phyloP scores from a whole-genome alignment of 2,888 invertebrate genomes.

The Tuberolachnus salignus region DNA sequence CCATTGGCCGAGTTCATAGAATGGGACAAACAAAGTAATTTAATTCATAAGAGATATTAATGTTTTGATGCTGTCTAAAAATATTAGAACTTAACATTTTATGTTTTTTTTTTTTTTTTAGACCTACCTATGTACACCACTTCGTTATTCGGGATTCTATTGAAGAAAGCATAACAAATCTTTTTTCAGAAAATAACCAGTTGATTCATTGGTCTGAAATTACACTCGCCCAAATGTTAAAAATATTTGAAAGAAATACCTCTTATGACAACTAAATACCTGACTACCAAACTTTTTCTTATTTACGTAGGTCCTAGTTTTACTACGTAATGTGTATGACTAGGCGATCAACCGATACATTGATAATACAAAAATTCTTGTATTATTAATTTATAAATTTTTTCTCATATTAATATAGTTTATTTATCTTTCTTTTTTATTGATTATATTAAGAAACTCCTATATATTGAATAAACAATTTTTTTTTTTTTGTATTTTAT shows the following conservation, averaged over 20 bases:
- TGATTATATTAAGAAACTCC: neutral
- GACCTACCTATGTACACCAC: conserved; percentile 73
- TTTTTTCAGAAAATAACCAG: conserved; percentile 59
- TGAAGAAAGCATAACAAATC: conserved; percentile 69
- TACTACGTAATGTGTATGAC: too few species aligned
- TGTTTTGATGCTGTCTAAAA: neutral
- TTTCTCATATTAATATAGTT: too few species aligned
- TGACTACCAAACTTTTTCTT: too few species aligned
- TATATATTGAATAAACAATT: too few species aligned
- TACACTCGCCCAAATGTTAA: conserved; percentile 22
- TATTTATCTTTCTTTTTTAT: neutral
- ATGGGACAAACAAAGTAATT: conserved; percentile 76
- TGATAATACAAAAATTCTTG: neutral
- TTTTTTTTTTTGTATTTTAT: too few species aligned
- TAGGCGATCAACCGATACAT: neutral
- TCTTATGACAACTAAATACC: neutral
- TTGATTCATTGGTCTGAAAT: conserved; percentile 16
- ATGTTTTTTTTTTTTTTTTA: conserved; percentile 60
- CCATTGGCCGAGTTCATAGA: conserved; percentile 77
- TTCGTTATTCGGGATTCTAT: conserved; percentile 74
- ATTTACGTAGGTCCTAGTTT: too few species aligned
- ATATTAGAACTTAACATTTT: neutral
- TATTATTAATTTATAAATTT: neutral
- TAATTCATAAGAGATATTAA: neutral
- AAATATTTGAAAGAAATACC: conserved; percentile 30